Evolutionary conservation across 1,140 invertebrate species (phyloP).

Genomic region (Epicauta chinensis): DNA sequence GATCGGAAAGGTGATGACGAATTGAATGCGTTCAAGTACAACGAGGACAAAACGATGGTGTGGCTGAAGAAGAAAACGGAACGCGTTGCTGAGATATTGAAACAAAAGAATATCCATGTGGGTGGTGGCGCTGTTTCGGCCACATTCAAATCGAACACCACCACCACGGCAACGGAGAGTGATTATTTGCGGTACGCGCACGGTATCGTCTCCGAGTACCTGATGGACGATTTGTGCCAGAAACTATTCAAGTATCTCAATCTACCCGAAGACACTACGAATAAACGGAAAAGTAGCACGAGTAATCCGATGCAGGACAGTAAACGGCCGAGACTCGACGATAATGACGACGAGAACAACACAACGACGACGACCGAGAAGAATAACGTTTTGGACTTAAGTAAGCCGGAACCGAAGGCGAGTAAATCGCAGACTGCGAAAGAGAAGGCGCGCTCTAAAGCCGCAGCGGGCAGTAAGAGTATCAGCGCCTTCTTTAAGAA

Average conservation of each 20-base stretch:
- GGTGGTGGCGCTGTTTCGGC: slow-evolving; percentile 60
- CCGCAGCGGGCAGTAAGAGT: slow-evolving; percentile 64
- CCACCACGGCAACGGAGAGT: slow-evolving; percentile 34
- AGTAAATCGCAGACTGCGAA: slow-evolving; percentile 53
- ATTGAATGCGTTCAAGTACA: slow-evolving; percentile 69
- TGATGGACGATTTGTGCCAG: slow-evolving; percentile 56
- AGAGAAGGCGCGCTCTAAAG: slow-evolving; percentile 65
- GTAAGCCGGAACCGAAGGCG: slow-evolving; percentile 32
- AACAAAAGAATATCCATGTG: slow-evolving; percentile 64
- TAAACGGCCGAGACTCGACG: slow-evolving; percentile 38
- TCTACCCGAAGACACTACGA: slow-evolving; percentile 51
- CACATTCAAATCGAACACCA: slow-evolving; percentile 45
- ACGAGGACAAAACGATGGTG: slow-evolving; percentile 64
- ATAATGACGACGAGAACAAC: slow-evolving; percentile 35
- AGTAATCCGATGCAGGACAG: background rate
- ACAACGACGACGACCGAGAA: slow-evolving; percentile 15
- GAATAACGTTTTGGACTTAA: slow-evolving; percentile 35
- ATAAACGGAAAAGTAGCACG: slow-evolving; percentile 51
- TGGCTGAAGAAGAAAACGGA: slow-evolving; percentile 66
- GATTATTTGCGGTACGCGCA: slow-evolving; percentile 63
- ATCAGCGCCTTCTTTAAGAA: slow-evolving; percentile 69
- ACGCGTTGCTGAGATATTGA: slow-evolving; percentile 55
- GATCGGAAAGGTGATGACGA: slow-evolving; percentile 64
- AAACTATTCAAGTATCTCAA: slow-evolving; percentile 55
- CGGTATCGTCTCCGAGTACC: slow-evolving; percentile 63